Conservation (phyloP, 2,888 invertebrate species). For the Apodemia zela region DNA sequence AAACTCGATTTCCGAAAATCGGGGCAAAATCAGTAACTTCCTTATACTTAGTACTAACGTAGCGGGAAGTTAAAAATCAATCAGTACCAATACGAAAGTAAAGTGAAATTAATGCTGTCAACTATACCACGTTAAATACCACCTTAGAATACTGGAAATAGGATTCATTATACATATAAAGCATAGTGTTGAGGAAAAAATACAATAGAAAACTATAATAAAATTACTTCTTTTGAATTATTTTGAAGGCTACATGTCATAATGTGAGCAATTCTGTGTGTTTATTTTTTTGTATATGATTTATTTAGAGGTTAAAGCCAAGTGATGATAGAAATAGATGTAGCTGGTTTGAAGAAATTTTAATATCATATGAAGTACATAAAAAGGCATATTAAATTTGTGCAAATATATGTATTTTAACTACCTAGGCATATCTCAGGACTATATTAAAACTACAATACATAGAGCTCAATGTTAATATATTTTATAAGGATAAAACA, state of each 20-base stretch:
- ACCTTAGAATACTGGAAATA: too few species aligned
- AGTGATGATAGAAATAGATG: conserved; percentile 13
- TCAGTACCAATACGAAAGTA: too few species aligned
- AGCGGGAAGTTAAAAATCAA: too few species aligned
- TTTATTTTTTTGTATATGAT: conserved; percentile 1
- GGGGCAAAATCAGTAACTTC: too few species aligned
- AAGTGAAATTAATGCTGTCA: too few species aligned
- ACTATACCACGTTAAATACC: too few species aligned
- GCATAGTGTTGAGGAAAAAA: neutral
- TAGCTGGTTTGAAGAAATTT: conserved; percentile 14
- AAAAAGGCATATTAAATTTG: conserved; percentile 14
- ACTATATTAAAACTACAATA: conserved; percentile 73
- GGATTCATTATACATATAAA: too few species aligned
- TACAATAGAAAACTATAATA: conserved; percentile 5
- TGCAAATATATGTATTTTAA: conserved; percentile 8
- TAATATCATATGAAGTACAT: conserved; percentile 14
- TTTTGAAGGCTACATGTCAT: neutral
- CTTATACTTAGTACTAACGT: too few species aligned
- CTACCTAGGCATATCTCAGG: conserved; percentile 26
- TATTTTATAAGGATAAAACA: conserved; percentile 81
- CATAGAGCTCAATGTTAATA: conserved; percentile 81
- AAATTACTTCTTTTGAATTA: too few species aligned
- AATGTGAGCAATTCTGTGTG: neutral
- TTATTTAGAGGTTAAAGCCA: conserved; percentile 4
- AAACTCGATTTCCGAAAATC: too few species aligned